Evolutionary conservation across 2,888 invertebrate species (phyloP).

Genomic region (Oeneis ivallda): DNA sequence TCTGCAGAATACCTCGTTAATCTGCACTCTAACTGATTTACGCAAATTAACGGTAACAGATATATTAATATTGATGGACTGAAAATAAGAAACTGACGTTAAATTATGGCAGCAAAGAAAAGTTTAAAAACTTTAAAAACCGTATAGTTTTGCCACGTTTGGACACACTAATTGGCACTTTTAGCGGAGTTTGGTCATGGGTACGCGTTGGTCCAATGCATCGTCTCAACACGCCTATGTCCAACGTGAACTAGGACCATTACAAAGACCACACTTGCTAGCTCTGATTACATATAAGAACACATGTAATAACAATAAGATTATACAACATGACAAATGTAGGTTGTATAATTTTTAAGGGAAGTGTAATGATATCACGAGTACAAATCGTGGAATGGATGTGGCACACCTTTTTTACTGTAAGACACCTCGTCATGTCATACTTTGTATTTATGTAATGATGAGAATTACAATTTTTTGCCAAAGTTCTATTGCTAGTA

Average conservation of each 20-base stretch:
- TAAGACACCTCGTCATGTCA: conserved; percentile 56
- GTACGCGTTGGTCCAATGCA: neutral
- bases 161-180: too few species aligned
- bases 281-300: conserved; percentile 18
- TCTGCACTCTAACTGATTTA: too few species aligned
- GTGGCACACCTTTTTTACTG: conserved; percentile 64
- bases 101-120: too few species aligned
- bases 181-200: too few species aligned
- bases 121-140: too few species aligned
- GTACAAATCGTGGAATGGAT: conserved; percentile 58
- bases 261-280: conserved; percentile 2
- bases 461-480: conserved; percentile 50
- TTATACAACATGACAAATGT: conserved; percentile 56
- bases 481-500: conserved; percentile 21
- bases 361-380: conserved; percentile 50
- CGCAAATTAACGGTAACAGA: too few species aligned
- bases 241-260: neutral
- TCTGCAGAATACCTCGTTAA: too few species aligned
- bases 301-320: conserved; percentile 56
- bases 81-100: too few species aligned
- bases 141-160: too few species aligned
- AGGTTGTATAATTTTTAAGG: conserved; percentile 61
- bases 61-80: too few species aligned
- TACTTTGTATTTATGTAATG: conserved; percentile 57
- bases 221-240: neutral